Base-by-base conservation (phyloP, 2,113 vertebrate genomes). In the Miniopterus natalensis region DNA sequence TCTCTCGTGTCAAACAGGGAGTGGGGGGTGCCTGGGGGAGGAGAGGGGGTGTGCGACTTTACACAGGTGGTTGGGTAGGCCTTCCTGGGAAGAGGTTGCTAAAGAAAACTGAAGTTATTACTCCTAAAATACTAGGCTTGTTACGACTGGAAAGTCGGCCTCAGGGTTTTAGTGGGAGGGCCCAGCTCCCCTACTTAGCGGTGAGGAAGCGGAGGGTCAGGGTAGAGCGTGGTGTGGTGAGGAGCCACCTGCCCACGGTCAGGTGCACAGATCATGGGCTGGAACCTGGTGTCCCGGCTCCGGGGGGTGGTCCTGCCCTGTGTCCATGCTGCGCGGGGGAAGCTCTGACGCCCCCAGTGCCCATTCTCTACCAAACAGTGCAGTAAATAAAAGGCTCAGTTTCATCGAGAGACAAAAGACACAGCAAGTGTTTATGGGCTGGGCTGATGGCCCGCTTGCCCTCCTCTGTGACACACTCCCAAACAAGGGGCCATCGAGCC, bases 371-470 rank as follows among this genome's bases (percentile, higher is more conserved):
- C 66, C 25, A 42, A 71, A 53, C 49, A 63, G 29, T 31, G 21
- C 86, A 87, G 45, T 94, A 73, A 92, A 94, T 78, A 66, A 75
- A 92, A 95, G 75, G 6, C 25, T 92, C 79, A 0, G 29, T 25
- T 92, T 83, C 45, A 13, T 59, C 73, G 73, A 45, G 75, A 59
- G 20, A 27, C 36, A 63, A 93, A 89, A 93, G 81, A 53, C 21
- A 29, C 81, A 36, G 15, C 53, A 94, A 96, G 63, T 1, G 0
- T 88, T 95, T 88, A 92, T 45, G n/a, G 61, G 55, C 92, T 29
- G 45, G 53, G 40, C 88, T 59, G 25, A 71, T 23, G 73, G 86
- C 90, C 90, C 71, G 31, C 70, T 13, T 14, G 5, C 71, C 31
- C 11, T 51, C 47, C 21, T 66, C 66, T 4, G 4, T 1, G 1